Conservation (phyloP, 2,888 invertebrate genomes). For the Papilio gigon region DNA sequence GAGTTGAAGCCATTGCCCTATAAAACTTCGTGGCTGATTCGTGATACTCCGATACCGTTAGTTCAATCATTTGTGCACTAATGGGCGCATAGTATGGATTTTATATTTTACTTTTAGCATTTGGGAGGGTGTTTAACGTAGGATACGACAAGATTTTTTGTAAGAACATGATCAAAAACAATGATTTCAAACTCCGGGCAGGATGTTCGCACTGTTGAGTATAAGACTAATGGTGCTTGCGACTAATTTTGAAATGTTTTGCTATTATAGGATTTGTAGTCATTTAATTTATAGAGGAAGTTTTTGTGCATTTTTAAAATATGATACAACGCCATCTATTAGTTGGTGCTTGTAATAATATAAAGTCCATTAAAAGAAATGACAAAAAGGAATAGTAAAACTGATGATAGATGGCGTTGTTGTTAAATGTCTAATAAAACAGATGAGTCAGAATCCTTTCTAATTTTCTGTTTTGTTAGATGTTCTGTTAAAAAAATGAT, state of each 20-base stretch:
- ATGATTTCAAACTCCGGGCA: no score
- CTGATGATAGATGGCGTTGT: neutral
- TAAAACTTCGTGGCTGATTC: conserved; percentile 3
- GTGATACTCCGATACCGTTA: neutral
- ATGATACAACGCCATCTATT: neutral
- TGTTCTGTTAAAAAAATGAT: neutral
- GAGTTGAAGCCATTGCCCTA: neutral
- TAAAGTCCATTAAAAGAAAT: neutral
- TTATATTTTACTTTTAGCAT: no score
- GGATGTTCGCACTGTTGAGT: no score
- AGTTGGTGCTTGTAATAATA: neutral
- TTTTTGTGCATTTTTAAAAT: neutral
- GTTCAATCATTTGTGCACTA: conserved; percentile 8
- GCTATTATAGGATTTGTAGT: no score
- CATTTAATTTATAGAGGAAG: neutral
- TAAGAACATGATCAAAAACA: no score
- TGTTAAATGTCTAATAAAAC: neutral
- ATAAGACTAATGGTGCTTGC: no score
- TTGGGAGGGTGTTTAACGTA: no score
- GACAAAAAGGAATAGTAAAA: neutral
- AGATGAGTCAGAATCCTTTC: neutral
- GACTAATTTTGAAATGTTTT: no score
- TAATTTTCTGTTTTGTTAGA: neutral
- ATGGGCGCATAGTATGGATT: neutral
- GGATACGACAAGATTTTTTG: no score